Conservation (phyloP, 2,797 vertebrate species). For the Pyrocephalus nanus region DNA sequence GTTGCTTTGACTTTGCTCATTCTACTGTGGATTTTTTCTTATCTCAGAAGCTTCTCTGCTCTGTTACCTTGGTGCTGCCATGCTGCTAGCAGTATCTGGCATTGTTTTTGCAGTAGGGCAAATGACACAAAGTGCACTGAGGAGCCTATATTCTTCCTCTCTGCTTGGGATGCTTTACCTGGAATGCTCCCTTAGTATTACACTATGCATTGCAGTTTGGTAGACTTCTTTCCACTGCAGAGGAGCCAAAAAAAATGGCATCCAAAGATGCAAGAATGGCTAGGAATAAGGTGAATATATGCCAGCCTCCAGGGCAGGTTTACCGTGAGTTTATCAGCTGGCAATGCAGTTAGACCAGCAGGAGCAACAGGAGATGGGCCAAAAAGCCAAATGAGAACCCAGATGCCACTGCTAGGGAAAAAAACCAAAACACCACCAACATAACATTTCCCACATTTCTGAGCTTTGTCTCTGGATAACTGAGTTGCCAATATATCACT, state of each 20-base stretch:
- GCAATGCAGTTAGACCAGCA: background rate
- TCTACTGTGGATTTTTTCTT: background rate
- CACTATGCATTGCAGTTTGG: background rate
- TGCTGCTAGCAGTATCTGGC: background rate
- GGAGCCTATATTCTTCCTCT: background rate
- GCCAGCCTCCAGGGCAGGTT: background rate
- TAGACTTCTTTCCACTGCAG: background rate
- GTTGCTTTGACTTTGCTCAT: background rate
- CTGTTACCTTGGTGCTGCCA: background rate
- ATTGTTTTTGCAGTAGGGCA: background rate
- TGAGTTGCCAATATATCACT: background rate
- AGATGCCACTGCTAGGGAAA: background rate
- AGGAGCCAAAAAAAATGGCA: background rate
- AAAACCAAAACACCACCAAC: background rate
- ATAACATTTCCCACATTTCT: background rate
- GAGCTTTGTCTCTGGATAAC: background rate
- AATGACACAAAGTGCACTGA: background rate
- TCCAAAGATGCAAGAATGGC: background rate
- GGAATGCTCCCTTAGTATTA: background rate
- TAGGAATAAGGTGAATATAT: background rate
- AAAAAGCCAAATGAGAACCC: constrained; percentile 25
- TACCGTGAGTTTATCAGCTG: background rate
- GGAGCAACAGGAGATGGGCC: background rate
- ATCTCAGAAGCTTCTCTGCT: background rate
- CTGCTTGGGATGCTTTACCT: background rate